These are phyloP conservation scores for Heterohyrax brucei DNA, from an alignment of 2,797 vertebrate genomes.

Conservation along the genomic window DNA sequence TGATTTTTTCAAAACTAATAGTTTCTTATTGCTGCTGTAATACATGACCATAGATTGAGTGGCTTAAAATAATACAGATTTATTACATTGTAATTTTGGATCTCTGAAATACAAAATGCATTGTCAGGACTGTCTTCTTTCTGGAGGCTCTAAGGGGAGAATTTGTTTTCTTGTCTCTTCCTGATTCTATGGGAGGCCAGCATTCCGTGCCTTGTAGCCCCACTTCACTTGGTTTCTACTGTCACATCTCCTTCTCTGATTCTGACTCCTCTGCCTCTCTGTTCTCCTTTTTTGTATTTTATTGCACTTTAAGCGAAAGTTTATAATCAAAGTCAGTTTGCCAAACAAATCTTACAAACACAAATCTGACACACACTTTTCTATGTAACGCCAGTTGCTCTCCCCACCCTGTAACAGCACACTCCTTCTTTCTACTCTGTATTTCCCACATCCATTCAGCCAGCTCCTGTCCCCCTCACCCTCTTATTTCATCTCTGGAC, in stretches of 20 bases:
- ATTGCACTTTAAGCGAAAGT: too few relatives aligned
- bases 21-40: not conserved
- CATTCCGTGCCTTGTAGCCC: not conserved
- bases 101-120: not conserved
- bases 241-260: not conserved
- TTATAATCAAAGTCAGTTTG: too few relatives aligned
- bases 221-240: not conserved
- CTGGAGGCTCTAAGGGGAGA: not conserved
- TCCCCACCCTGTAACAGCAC: too few relatives aligned
- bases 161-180: not conserved
- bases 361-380: too few relatives aligned
- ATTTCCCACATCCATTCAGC: too few relatives aligned
- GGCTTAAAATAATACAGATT: conserved; percentile 37
- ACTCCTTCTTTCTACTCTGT: too few relatives aligned
- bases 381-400: too few relatives aligned
- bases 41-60: not conserved
- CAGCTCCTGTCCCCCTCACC: too few relatives aligned
- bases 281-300: too few relatives aligned
- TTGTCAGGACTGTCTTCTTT: not conserved
- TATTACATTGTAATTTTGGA: not conserved
- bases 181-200: not conserved
- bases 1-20: not conserved
- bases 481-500: too few relatives aligned
- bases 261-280: not conserved
- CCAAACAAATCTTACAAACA: too few relatives aligned